A percentile compares a stretch with the other conserved stretches of the same genome.
These are phyloP conservation scores for Rhabdophis nuchalis DNA, from an alignment of 2,797 vertebrate genomes.

Conservation along the genomic window DNA sequence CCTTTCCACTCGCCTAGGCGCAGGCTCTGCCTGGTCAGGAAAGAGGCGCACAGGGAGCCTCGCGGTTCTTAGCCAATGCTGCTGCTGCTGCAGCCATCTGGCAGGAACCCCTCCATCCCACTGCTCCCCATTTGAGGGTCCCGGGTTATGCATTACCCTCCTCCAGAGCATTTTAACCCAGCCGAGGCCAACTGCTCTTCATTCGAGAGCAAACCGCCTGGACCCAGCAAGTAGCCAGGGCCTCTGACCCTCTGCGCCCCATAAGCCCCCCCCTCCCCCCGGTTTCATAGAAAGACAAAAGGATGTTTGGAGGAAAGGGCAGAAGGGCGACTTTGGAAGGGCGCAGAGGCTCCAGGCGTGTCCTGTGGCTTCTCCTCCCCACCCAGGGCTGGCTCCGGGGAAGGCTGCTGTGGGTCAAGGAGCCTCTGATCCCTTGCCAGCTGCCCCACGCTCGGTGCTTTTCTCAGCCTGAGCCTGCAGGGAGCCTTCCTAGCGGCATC, in stretches of 20 bases:
- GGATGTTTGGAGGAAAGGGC: not conserved
- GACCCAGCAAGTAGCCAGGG: rapidly evolving
- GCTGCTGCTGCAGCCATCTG: not conserved
- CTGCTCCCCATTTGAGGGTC: not conserved
- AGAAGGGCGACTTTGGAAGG: not conserved
- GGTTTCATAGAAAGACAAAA: not conserved
- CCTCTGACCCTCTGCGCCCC: not conserved
- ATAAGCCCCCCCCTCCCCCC: too few relatives aligned
- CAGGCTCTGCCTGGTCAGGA: constrained; percentile 8
- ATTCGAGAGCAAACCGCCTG: too few relatives aligned
- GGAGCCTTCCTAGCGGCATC: not conserved
- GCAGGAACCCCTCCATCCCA: not conserved
- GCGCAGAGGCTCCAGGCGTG: not conserved
- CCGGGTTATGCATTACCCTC: not conserved
- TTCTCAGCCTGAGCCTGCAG: not conserved
- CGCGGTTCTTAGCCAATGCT: not conserved
- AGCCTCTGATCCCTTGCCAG: constrained; percentile 15
- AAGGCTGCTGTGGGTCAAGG: not conserved
- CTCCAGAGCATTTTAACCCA: not conserved
- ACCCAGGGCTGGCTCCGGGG: not conserved
- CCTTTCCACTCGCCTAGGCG: not conserved
- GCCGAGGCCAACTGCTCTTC: not conserved
- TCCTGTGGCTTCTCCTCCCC: not conserved
- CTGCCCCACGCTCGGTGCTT: not conserved
- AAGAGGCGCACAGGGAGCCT: not conserved